Conservation (phyloP, 2,113 vertebrate genomes). For the Lichenostomus cassidix region DNA sequence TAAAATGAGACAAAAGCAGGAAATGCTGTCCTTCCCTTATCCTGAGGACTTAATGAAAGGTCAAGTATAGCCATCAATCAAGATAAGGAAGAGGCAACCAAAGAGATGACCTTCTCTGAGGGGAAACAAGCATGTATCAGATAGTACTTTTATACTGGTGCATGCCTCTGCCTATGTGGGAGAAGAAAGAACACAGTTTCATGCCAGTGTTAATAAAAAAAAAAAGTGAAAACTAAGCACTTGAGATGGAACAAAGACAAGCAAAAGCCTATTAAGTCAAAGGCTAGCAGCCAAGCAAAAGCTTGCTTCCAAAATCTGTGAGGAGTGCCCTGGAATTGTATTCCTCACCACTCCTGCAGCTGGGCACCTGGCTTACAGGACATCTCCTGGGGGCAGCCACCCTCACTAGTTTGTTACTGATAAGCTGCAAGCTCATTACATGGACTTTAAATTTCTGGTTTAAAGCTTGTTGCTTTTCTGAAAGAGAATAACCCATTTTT, state of each 20-base stretch:
- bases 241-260: background rate
- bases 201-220: background rate
- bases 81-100: conserved; percentile 38
- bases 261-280: background rate
- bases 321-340: background rate
- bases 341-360: background rate
- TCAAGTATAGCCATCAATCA: conserved; percentile 71
- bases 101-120: conserved; percentile 35
- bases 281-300: background rate
- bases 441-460: background rate
- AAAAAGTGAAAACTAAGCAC: background rate
- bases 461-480: background rate
- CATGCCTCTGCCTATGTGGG: background rate
- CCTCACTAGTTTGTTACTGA: background rate
- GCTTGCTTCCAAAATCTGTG: background rate
- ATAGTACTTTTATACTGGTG: background rate
- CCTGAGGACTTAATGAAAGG: conserved; percentile 58
- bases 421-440: background rate
- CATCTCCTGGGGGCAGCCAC: background rate
- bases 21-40: conserved; percentile 74
- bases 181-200: background rate
- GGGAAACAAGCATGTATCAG: conserved; percentile 9
- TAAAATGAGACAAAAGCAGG: conserved; percentile 74
- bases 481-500: conserved; percentile 30
- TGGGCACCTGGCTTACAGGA: background rate